phyloP scores from a whole-genome alignment of 1,140 invertebrate genomes.

The Pemphigus obesinymphae region DNA sequence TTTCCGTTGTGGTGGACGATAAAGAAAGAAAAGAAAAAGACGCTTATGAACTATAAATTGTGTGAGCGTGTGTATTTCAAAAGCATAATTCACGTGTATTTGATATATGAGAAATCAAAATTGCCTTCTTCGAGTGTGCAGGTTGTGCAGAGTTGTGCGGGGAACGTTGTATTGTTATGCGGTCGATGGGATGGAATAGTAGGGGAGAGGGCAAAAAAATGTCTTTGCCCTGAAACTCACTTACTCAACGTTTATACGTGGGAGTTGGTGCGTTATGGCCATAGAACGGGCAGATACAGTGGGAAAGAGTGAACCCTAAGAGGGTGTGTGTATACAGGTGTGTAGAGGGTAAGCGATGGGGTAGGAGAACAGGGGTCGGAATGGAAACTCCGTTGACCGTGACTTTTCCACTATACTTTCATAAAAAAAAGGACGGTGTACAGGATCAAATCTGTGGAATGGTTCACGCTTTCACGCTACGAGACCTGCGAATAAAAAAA shows the following conservation, averaged over 20 bases:
- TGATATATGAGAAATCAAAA: neutral
- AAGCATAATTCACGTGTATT: neutral
- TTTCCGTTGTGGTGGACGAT: neutral
- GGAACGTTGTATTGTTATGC: neutral
- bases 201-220: neutral
- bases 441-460: neutral
- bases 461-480: conserved; percentile 25
- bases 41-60: neutral
- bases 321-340: neutral
- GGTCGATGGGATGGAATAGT: neutral
- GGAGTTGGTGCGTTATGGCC: neutral
- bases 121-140: neutral
- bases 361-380: neutral
- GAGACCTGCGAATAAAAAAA: conserved; percentile 5
- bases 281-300: too few species aligned
- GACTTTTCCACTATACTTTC: neutral
- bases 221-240: neutral
- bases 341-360: too few species aligned
- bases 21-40: neutral
- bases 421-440: too few species aligned
- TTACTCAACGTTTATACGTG: neutral
- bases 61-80: neutral
- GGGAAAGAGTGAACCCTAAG: neutral
- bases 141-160: neutral
- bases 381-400: conserved; percentile 3